Percentiles rank a stretch among this genome's conserved stretches.
phyloP scores from a whole-genome alignment of 2,797 vertebrate species.

The Coccyzus lansbergi region DNA sequence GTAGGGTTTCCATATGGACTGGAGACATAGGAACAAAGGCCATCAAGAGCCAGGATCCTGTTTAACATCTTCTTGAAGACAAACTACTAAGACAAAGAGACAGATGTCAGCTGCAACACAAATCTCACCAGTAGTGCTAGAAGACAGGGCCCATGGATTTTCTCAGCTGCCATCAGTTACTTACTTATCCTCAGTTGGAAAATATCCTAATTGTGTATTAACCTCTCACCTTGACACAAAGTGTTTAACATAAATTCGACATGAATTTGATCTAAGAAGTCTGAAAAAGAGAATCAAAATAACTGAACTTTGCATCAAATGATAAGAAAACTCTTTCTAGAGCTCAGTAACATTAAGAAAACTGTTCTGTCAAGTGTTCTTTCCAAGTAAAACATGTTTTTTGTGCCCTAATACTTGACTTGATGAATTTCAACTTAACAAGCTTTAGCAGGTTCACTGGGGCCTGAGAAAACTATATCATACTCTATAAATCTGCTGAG shows the following conservation, averaged over 20 bases:
- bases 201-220: not conserved
- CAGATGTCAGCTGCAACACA: not conserved
- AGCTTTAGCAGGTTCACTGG: not conserved
- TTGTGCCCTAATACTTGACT: not conserved
- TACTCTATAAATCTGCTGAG: not conserved
- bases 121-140: not conserved
- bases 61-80: not conserved
- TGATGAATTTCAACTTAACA: not conserved
- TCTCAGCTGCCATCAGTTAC: not conserved
- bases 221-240: not conserved
- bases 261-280: not conserved
- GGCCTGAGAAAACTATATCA: not conserved
- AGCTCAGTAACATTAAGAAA: not conserved
- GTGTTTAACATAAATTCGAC: not conserved
- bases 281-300: not conserved
- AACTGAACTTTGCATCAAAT: not conserved
- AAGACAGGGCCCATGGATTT: not conserved
- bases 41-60: not conserved
- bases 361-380: not conserved
- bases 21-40: not conserved
- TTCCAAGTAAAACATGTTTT: not conserved
- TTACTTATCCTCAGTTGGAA: not conserved
- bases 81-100: not conserved
- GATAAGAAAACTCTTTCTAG: not conserved
- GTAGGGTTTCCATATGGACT: not conserved